Evolutionary conservation across 2,113 vertebrate genomes (phyloP).

Genomic region (Sisor rabdophorus): DNA sequence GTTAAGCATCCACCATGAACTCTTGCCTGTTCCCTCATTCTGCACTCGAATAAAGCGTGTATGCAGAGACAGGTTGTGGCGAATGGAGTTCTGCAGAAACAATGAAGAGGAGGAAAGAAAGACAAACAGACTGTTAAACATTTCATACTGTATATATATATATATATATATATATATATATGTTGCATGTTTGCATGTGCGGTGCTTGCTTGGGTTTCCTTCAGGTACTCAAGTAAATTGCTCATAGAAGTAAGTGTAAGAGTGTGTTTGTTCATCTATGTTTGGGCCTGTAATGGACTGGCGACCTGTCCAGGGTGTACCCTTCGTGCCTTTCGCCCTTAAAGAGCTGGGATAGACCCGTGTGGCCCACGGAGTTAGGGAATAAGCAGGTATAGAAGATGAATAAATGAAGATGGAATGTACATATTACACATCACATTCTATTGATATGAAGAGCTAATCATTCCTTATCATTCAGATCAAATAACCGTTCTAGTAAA

Average conservation of each 20-base stretch:
- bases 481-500: conserved; percentile 24
- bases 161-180: no score
- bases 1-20: conserved; percentile 67
- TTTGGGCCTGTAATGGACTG: no score
- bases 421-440: not conserved
- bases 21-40: conserved; percentile 20
- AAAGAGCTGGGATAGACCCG: no score
- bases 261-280: no score
- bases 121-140: conserved; percentile 25
- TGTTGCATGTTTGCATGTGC: no score
- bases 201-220: no score
- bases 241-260: no score
- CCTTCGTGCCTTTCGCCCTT: no score
- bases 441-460: not conserved
- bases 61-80: conserved; percentile 95
- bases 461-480: conserved; percentile 14
- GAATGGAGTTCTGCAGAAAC: conserved; percentile 86
- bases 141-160: not conserved
- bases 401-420: not conserved
- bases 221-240: no score
- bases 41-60: conserved; percentile 85
- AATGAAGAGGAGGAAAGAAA: conserved; percentile 32
- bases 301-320: no score
- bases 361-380: no score
- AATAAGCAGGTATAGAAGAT: no score